Evolutionary conservation across 2,888 invertebrate genomes (phyloP), one percentile per base, ranked within the genome.

Genomic region (Cenopis cana): DNA sequence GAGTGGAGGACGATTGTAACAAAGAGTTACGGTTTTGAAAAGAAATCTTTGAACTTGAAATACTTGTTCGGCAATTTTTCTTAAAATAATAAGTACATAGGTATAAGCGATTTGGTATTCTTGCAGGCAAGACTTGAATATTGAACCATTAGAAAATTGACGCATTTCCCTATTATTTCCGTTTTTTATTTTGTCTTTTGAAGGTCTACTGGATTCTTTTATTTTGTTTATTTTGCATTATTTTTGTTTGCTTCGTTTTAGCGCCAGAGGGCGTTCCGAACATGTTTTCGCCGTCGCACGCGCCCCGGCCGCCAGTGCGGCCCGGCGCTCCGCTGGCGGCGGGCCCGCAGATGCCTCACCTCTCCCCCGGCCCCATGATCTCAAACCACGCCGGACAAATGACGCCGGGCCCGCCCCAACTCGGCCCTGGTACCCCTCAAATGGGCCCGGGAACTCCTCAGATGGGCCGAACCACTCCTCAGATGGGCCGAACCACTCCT

Each of bases 191-290:
- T 46, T 46, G 8, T n/a, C 9, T 8, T 33, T 33, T 33, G n/a
- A n/a, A 46, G n/a, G n/a, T 68, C 67, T 60, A 8, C 33, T 5
- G 8, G 8, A 33, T 74, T 55, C 61, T 86, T 82, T 80, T 86
- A 73, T 78, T 85, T 85, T 87, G 85, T 81, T 89, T 89, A 79
- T 83, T 89, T 90, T 88, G 90, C 89, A 74, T 88, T 87, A 84
- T 85, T 80, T 83, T 82, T 81, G 81, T 79, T 82, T 75, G 77
- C 75, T 72, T 64, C 65, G 72, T 75, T 68, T 81, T 91, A 91
- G 91, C 91, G 87, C 90, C 89, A 79, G 93, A 93, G 80, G 89
- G 93, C 89, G 91, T 93, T 81, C 85, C 87, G 82, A 90, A 87
- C 86, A 89, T 93, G 88, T 93, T 92, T 83, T 90, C 93, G 73